phyloP scores from a whole-genome alignment of 2,888 invertebrate species.

The Epistrophe eligans region DNA sequence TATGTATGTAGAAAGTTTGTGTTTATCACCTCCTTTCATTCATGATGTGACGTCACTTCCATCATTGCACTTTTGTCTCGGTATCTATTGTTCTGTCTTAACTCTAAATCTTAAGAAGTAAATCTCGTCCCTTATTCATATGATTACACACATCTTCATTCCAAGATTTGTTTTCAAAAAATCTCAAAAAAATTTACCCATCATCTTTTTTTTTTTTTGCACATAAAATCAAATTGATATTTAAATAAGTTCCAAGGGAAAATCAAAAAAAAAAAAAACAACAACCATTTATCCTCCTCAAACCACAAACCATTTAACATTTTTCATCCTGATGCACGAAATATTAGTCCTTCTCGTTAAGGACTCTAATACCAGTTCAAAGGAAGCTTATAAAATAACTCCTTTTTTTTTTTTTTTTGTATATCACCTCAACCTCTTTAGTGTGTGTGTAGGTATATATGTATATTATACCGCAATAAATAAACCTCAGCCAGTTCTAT shows the following conservation, averaged over 20 bases:
- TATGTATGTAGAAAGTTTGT: too few relatives aligned
- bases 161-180: not conserved
- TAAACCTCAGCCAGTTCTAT: conserved; percentile 34
- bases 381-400: conserved; percentile 32
- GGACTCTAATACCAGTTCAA: conserved; percentile 35
- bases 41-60: too few relatives aligned
- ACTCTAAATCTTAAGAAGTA: too few relatives aligned
- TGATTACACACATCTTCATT: not conserved
- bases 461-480: conserved; percentile 20
- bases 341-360: conserved; percentile 24
- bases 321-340: conserved; percentile 3
- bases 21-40: too few relatives aligned
- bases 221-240: conserved; percentile 6
- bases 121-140: too few relatives aligned
- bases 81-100: too few relatives aligned
- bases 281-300: not conserved
- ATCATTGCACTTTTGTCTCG: too few relatives aligned
- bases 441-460: not conserved
- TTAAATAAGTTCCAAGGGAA: conserved; percentile 2
- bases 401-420: not conserved
- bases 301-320: conserved; percentile 21
- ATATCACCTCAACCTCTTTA: not conserved
- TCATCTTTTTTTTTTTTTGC: not conserved
- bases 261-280: not conserved
- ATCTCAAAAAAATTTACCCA: not conserved